Evolutionary conservation across 2,797 vertebrate species (phyloP).

Genomic region (Anableps anableps): DNA sequence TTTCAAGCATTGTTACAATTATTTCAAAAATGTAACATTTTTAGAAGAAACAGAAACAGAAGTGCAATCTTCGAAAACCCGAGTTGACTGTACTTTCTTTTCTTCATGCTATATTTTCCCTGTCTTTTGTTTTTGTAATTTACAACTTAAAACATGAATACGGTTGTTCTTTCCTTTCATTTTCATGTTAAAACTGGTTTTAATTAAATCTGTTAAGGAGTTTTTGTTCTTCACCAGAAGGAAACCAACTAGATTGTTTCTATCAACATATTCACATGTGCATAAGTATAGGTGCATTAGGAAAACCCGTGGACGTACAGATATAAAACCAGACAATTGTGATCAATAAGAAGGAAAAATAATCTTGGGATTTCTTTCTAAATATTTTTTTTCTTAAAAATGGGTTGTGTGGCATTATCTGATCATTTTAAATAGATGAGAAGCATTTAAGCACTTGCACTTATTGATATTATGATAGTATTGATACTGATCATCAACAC

Average conservation of each 20-base stretch:
- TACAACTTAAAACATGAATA: background rate
- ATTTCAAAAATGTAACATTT: background rate
- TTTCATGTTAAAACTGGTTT: background rate
- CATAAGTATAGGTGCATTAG: background rate
- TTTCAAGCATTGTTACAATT: background rate
- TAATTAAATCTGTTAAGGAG: background rate
- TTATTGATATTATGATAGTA: background rate
- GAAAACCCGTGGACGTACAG: background rate
- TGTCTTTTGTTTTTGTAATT: background rate
- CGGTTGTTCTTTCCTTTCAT: background rate
- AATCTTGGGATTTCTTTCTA: background rate
- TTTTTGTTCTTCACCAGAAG: background rate
- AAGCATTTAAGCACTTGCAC: background rate
- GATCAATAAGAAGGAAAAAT: background rate
- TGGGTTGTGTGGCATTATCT: background rate
- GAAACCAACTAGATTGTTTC: background rate
- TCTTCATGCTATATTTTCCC: background rate
- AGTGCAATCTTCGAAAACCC: background rate
- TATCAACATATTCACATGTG: background rate
- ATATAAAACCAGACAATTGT: background rate
- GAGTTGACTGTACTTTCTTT: background rate
- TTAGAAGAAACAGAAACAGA: no score
- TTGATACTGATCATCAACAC: slow-evolving; percentile 7
- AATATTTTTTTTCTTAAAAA: no score
- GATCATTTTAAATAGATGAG: background rate